Evolutionary conservation across 2,888 invertebrate species (phyloP).

Genomic region (Lycocerus yunnanus): DNA sequence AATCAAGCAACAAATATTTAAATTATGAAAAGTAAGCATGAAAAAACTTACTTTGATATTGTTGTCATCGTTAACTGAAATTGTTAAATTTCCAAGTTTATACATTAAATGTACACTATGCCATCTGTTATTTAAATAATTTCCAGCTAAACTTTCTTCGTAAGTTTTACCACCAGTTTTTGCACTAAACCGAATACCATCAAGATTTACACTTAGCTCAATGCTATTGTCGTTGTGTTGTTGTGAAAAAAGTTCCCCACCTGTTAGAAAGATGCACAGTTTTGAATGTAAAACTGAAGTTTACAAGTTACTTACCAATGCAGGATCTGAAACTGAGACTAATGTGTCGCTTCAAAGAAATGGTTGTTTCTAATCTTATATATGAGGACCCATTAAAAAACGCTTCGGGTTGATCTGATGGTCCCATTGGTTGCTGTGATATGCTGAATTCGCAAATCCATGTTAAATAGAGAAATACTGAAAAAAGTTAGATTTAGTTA

Average conservation of each 20-base stretch:
- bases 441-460: constrained; percentile 10
- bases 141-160: constrained; percentile 69
- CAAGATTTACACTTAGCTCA: constrained; percentile 50
- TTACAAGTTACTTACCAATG: constrained; percentile 58
- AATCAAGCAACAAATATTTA: constrained; percentile 5
- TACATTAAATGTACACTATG: constrained; percentile 74
- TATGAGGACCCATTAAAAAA: constrained; percentile 84
- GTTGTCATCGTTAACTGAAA: constrained; percentile 59
- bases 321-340: constrained; percentile 84
- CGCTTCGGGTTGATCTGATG: constrained; percentile 73
- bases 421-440: constrained; percentile 49
- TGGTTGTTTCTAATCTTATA: constrained; percentile 71
- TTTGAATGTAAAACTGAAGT: neutral
- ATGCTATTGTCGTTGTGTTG: constrained; percentile 61
- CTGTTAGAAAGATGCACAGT: constrained; percentile 50
- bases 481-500: too few relatives aligned
- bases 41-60: constrained; percentile 58
- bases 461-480: constrained; percentile 13
- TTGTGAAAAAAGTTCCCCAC: constrained; percentile 73
- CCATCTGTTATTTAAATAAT: constrained; percentile 81
- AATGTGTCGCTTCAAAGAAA: constrained; percentile 79
- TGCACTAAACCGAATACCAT: constrained; percentile 59
- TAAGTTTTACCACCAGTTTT: constrained; percentile 55
- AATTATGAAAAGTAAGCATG: neutral
- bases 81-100: constrained; percentile 62